Evolutionary conservation across 2,888 invertebrate genomes (phyloP).

Genomic region (Conops quadrifasciatus): DNA sequence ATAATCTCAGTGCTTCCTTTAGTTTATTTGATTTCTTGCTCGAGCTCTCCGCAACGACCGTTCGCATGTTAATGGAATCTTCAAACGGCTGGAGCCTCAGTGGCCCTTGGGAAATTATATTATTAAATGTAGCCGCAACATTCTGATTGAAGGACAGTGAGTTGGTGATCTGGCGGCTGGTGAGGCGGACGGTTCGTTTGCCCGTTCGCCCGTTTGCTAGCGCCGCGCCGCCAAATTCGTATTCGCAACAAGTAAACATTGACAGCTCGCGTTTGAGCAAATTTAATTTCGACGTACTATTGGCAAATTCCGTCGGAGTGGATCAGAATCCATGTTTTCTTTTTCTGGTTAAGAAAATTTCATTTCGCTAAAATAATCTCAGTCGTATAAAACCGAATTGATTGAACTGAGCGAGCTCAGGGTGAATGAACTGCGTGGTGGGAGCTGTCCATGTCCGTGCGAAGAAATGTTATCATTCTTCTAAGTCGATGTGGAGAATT

Average conservation of each 20-base stretch:
- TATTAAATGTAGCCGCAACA: slow-evolving; percentile 50
- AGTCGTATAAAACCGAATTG: no score
- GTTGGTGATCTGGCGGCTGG: neutral
- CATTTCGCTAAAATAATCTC: slow-evolving; percentile 42
- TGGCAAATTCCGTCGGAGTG: no score
- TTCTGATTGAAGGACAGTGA: slow-evolving; percentile 46
- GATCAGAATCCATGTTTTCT: no score
- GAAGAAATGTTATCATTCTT: slow-evolving; percentile 35
- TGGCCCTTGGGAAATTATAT: slow-evolving; percentile 49
- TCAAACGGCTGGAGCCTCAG: neutral
- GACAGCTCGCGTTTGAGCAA: neutral
- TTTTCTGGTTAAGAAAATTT: slow-evolving; percentile 46
- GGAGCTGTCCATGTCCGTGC: neutral
- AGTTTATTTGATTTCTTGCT: slow-evolving; percentile 31
- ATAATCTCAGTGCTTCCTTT: slow-evolving; percentile 27
- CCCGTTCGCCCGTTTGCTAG: no score
- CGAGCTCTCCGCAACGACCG: neutral
- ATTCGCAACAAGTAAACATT: slow-evolving; percentile 18
- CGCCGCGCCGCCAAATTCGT: no score
- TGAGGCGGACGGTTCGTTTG: neutral
- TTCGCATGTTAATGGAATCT: neutral
- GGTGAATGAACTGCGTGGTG: slow-evolving; percentile 18
- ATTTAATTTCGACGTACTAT: neutral
- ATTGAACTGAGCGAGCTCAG: slow-evolving; percentile 42
- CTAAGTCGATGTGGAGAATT: slow-evolving; percentile 41